A percentile compares a stretch with the other conserved stretches of the same genome.
Conservation (phyloP, 2,113 vertebrate species). For the Laterallus jamaicensis region DNA sequence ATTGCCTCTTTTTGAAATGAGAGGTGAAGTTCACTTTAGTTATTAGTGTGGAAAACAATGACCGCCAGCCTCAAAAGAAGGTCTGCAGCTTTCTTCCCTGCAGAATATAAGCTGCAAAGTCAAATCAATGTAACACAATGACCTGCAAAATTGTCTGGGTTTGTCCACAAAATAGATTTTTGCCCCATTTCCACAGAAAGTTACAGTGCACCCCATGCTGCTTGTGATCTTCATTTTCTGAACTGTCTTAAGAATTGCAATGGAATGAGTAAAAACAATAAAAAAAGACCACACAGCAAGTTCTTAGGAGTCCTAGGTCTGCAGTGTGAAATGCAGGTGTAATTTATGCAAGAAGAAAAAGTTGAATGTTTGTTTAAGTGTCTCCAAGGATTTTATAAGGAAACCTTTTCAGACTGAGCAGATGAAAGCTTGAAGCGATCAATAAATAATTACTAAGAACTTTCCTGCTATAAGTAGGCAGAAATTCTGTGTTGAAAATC, state of each 20-base stretch:
- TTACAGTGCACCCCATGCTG: not conserved
- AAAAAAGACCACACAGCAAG: not conserved
- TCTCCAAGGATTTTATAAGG: not conserved
- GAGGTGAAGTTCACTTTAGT: not conserved
- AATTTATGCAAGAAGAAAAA: constrained; percentile 1
- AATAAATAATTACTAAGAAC: constrained; percentile 11
- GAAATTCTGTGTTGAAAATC: not conserved
- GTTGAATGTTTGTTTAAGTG: not conserved
- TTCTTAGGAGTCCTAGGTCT: not conserved
- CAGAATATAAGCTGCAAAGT: not conserved
- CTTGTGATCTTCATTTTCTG: not conserved
- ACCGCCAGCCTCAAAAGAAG: not conserved
- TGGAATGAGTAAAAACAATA: not conserved
- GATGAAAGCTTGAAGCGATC: not conserved
- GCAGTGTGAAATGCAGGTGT: not conserved
- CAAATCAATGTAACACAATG: not conserved
- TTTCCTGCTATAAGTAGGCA: not conserved
- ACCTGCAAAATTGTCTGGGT: not conserved
- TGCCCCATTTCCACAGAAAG: not conserved
- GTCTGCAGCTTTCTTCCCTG: not conserved
- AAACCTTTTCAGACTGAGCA: not conserved
- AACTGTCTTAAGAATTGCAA: not conserved
- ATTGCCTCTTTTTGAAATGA: not conserved
- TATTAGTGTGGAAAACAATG: not conserved
- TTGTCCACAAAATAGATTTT: not conserved